Conservation (phyloP, 2,888 invertebrate species). For the Eupithecia exiguata region DNA sequence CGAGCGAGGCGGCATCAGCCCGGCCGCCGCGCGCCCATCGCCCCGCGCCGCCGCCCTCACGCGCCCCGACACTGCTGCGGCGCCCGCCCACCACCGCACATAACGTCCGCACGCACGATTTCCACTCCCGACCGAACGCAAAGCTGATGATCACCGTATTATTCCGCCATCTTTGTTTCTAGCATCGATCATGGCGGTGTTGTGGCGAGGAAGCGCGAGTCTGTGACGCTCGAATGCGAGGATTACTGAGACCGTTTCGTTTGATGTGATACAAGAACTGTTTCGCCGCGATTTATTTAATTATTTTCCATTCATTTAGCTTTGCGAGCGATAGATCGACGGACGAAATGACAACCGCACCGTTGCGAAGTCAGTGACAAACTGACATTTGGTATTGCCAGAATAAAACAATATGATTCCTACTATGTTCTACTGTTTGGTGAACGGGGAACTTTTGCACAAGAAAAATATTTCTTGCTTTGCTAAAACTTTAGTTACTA, state of each 20-base stretch:
- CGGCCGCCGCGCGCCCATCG: conserved; percentile 79
- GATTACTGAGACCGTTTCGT: conserved; percentile 59
- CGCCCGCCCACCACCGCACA: conserved; percentile 77
- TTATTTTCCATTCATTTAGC: conserved; percentile 80
- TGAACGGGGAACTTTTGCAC: neutral
- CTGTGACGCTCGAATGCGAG: conserved; percentile 55
- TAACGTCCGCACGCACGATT: conserved; percentile 71
- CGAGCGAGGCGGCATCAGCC: conserved; percentile 83
- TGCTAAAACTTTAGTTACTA: neutral
- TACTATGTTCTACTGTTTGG: conserved; percentile 17
- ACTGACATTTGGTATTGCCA: conserved; percentile 67
- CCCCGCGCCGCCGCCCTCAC: conserved; percentile 73
- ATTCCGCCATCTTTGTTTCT: conserved; percentile 85
- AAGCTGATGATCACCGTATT: conserved; percentile 75
- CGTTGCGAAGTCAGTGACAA: conserved; percentile 81
- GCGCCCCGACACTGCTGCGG: conserved; percentile 79
- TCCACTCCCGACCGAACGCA: conserved; percentile 1
- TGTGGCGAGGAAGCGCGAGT: conserved; percentile 57
- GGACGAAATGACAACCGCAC: conserved; percentile 81
- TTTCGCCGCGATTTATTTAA: conserved; percentile 75
- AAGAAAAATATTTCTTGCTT: neutral
- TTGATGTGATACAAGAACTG: conserved; percentile 54
- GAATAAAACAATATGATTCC: conserved; percentile 14
- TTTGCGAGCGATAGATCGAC: conserved; percentile 70
- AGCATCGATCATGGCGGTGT: conserved; percentile 83